Percentiles rank a stretch among this genome's conserved stretches.
Evolutionary conservation across 2,113 vertebrate genomes (phyloP).

Genomic region (Beaufortia kweichowensis): DNA sequence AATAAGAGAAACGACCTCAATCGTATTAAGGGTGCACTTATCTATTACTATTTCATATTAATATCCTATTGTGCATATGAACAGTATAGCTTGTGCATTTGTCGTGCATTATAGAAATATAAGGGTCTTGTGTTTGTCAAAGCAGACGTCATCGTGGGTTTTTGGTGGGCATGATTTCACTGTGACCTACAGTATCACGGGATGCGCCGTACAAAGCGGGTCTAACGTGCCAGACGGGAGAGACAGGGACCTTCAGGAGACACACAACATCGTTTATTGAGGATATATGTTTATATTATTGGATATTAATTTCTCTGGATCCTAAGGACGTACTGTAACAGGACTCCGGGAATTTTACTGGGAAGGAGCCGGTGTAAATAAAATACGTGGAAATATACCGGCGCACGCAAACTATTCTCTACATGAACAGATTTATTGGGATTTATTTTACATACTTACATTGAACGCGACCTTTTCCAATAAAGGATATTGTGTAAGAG

Average conservation of each 20-base stretch:
- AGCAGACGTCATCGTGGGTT: constrained; percentile 49
- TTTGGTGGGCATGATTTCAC: constrained; percentile 42
- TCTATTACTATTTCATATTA: constrained; percentile 25
- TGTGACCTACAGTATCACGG: constrained; percentile 51
- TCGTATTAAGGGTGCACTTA: constrained; percentile 56
- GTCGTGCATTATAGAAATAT: constrained; percentile 27
- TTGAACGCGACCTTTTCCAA: not conserved
- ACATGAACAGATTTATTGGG: not conserved
- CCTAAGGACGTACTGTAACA: not conserved
- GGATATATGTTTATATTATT: constrained; percentile 13
- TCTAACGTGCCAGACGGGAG: constrained; percentile 41
- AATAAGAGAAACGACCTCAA: constrained; percentile 64
- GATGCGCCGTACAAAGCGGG: constrained; percentile 48
- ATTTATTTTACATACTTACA: constrained; percentile 1
- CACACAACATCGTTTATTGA: constrained; percentile 22
- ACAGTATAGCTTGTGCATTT: constrained; percentile 4
- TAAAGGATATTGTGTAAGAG: not conserved
- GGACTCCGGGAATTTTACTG: not conserved
- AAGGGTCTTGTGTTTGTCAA: constrained; percentile 22
- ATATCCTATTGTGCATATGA: not conserved
- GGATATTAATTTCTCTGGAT: constrained; percentile 9
- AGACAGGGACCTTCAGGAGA: constrained; percentile 15
- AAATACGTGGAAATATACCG: constrained; percentile 19
- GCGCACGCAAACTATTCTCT: constrained; percentile 36
- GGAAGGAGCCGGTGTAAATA: constrained; percentile 30